phyloP scores from a whole-genome alignment of 2,888 invertebrate species.

The Penaeus monodon region DNA sequence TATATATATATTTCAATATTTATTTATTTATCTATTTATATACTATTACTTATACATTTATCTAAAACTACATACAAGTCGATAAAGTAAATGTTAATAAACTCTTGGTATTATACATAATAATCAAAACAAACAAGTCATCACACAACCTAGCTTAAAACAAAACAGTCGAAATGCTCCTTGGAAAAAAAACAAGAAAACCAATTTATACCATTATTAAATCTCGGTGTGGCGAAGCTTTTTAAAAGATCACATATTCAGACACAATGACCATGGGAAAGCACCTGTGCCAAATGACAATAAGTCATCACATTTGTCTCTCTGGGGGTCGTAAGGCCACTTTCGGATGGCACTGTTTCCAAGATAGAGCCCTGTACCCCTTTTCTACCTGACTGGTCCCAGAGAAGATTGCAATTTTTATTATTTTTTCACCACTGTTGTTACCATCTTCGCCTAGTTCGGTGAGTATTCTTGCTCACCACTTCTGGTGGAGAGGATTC shows the following conservation, averaged over 20 bases:
- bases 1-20: neutral
- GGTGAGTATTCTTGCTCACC: neutral
- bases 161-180: neutral
- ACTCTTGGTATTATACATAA: neutral
- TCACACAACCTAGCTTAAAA: neutral
- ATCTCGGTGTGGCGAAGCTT: conserved; percentile 23
- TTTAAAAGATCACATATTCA: conserved; percentile 11
- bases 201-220: conserved; percentile 7
- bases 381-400: conserved; percentile 2
- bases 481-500: conserved; percentile 15
- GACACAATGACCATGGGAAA: conserved; percentile 9
- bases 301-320: conserved; percentile 8
- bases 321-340: too few species aligned
- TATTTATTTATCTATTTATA: neutral
- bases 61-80: too few species aligned
- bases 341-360: neutral
- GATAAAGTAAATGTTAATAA: neutral
- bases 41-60: neutral
- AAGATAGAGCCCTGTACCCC: conserved; percentile 6
- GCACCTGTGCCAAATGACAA: conserved; percentile 6
- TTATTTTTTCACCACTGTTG: conserved; percentile 24
- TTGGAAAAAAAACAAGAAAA: neutral
- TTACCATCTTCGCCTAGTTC: conserved; percentile 4
- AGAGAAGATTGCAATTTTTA: neutral
- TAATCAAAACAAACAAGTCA: neutral